These are phyloP conservation scores for Symphodus melops DNA, from an alignment of 2,113 vertebrate genomes.

Conservation along the genomic window DNA sequence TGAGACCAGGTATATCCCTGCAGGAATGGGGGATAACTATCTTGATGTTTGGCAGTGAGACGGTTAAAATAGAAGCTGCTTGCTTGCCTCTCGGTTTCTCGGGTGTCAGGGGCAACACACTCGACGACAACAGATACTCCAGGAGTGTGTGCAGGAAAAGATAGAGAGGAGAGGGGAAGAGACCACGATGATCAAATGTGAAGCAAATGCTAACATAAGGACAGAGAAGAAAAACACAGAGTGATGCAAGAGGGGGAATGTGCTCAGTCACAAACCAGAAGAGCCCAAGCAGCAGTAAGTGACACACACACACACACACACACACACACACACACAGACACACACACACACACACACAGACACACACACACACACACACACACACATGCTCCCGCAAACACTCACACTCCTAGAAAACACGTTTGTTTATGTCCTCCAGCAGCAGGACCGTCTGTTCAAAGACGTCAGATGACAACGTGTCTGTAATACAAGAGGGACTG, in stretches of 20 bases:
- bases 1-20: too few species aligned
- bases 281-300: slow-evolving; percentile 46
- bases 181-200: slow-evolving; percentile 13
- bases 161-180: slow-evolving; percentile 36
- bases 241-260: neutral
- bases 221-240: slow-evolving; percentile 5
- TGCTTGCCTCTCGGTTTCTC: slow-evolving; percentile 65
- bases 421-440: slow-evolving; percentile 26
- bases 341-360: slow-evolving; percentile 3
- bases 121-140: slow-evolving; percentile 74
- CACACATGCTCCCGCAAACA: slow-evolving; percentile 1
- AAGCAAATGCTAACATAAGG: slow-evolving; percentile 29
- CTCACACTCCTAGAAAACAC: slow-evolving; percentile 19
- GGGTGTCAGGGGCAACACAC: slow-evolving; percentile 75
- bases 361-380: slow-evolving; percentile 19
- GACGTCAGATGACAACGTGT: slow-evolving; percentile 27
- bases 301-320: slow-evolving; percentile 10
- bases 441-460: slow-evolving; percentile 1
- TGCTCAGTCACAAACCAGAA: slow-evolving; percentile 5
- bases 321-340: slow-evolving; percentile 7
- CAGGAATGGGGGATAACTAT: slow-evolving; percentile 7
- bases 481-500: slow-evolving; percentile 47
- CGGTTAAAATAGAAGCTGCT: slow-evolving; percentile 66
- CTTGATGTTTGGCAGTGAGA: slow-evolving; percentile 57
- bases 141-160: slow-evolving; percentile 38